phyloP scores from a whole-genome alignment of 1,140 invertebrate genomes.

The Aricia agestis region DNA sequence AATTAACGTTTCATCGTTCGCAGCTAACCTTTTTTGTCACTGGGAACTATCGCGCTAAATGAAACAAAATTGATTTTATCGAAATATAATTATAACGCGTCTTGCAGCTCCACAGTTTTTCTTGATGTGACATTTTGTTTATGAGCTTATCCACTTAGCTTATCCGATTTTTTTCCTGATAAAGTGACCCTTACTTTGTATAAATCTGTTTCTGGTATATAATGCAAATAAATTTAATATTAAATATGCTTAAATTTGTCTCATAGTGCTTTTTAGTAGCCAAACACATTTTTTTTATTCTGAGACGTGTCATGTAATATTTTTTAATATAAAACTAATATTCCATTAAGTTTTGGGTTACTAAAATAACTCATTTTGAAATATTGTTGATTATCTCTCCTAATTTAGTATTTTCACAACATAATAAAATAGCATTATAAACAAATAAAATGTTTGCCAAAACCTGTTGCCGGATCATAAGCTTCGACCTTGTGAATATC shows the following conservation, averaged over 20 bases:
- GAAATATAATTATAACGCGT: background rate
- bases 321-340: too few relatives aligned
- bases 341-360: too few relatives aligned
- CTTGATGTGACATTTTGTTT: background rate
- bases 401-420: background rate
- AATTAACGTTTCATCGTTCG: slow-evolving; percentile 12
- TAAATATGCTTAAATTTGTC: too few relatives aligned
- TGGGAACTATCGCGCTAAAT: background rate
- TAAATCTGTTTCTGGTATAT: too few relatives aligned
- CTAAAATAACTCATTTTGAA: background rate
- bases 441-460: slow-evolving; percentile 1
- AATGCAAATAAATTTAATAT: too few relatives aligned
- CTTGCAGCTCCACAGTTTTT: background rate
- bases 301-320: too few relatives aligned
- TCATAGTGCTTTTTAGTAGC: too few relatives aligned
- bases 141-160: background rate
- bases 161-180: too few relatives aligned
- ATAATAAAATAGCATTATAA: slow-evolving; percentile 1
- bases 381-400: background rate
- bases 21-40: background rate
- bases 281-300: too few relatives aligned
- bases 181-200: too few relatives aligned
- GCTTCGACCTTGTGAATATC: slow-evolving; percentile 11
- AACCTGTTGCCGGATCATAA: slow-evolving; percentile 7
- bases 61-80: background rate